Conservation (phyloP, 2,888 invertebrate genomes). For the Sminthurinus aureus region DNA sequence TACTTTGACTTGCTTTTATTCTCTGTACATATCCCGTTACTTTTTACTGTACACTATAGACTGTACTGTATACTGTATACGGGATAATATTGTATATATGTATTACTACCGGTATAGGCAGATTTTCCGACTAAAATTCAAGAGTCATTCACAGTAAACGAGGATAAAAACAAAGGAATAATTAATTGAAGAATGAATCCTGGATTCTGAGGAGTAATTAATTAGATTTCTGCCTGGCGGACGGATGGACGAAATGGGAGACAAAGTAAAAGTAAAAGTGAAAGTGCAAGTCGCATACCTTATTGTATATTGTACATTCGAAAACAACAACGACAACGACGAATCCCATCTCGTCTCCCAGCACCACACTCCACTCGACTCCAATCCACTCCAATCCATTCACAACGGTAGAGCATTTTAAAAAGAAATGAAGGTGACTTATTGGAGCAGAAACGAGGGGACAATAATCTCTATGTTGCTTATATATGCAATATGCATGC, state of each 20-base stretch:
- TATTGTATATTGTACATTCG: neutral
- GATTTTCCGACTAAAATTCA: neutral
- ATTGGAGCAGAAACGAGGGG: neutral
- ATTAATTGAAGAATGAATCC: neutral
- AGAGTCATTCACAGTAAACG: neutral
- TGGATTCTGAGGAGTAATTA: neutral
- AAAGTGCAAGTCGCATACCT: too few relatives aligned
- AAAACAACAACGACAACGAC: too few relatives aligned
- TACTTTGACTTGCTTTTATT: too few relatives aligned
- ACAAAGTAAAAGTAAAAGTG: too few relatives aligned
- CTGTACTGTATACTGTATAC: too few relatives aligned
- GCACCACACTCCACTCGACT: neutral
- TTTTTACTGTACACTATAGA: too few relatives aligned
- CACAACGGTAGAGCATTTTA: neutral
- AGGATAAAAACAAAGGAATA: neutral
- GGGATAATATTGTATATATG: too few relatives aligned
- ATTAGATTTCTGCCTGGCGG: neutral
- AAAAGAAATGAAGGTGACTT: neutral
- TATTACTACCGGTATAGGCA: neutral
- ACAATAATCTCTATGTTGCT: neutral
- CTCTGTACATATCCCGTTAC: too few relatives aligned
- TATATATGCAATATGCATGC: neutral
- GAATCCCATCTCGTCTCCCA: neutral
- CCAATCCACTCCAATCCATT: neutral
- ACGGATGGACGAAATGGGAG: too few relatives aligned